Percentiles rank a stretch among this genome's conserved stretches.
Evolutionary conservation across 2,113 vertebrate genomes (phyloP).

Genomic region (Pseudopodoces humilis): DNA sequence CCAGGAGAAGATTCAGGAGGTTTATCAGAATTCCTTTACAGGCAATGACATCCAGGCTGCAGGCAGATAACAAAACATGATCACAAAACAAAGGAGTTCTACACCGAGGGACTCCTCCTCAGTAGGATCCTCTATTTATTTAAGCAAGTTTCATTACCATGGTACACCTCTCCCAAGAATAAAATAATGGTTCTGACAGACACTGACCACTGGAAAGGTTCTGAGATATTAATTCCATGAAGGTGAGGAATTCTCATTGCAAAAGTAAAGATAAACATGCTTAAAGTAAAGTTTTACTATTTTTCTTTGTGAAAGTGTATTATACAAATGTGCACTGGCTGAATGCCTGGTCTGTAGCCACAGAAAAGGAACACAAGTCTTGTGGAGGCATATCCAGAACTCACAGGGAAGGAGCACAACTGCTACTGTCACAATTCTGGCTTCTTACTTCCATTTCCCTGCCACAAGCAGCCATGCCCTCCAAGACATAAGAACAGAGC

Average conservation of each 20-base stretch:
- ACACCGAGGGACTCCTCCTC: neutral
- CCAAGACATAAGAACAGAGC: neutral
- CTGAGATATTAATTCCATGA: neutral
- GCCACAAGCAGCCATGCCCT: neutral
- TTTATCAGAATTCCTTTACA: neutral
- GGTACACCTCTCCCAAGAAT: neutral
- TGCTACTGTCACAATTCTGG: neutral
- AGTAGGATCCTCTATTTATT: neutral
- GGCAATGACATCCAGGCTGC: neutral
- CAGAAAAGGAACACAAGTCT: neutral
- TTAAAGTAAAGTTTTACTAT: neutral
- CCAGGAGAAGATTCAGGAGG: neutral
- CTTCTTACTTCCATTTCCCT: neutral
- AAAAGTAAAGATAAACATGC: neutral
- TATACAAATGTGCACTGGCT: neutral
- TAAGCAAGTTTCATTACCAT: neutral
- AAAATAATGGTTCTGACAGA: neutral
- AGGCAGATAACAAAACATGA: neutral
- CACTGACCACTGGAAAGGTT: neutral
- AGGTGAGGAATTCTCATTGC: neutral
- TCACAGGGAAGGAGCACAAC: neutral
- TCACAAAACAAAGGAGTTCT: neutral
- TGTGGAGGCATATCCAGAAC: neutral
- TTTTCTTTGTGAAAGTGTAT: neutral
- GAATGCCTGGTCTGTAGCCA: neutral